Percentiles rank a stretch among this genome's conserved stretches.
Evolutionary conservation across 2,797 vertebrate species (phyloP).

Genomic region (Benthosema pterotum): DNA sequence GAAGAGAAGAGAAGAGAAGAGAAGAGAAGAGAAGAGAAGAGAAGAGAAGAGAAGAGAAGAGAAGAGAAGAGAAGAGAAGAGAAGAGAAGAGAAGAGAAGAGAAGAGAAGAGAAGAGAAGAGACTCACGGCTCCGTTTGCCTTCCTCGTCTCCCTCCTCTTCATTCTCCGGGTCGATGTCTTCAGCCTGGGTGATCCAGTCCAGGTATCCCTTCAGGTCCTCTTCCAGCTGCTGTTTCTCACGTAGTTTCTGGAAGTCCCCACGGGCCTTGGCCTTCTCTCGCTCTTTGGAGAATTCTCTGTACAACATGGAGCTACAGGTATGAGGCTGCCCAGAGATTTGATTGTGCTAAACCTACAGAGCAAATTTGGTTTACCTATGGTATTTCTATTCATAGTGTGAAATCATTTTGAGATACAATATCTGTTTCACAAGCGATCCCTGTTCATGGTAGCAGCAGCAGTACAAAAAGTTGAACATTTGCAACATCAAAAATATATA

Average conservation of each 20-base stretch:
- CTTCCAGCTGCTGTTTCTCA: slow-evolving; percentile 97
- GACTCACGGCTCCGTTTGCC: slow-evolving; percentile 92
- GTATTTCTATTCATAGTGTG: no score
- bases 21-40: no score
- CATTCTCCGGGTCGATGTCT: slow-evolving; percentile 97
- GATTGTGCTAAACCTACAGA: no score
- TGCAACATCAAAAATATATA: no score
- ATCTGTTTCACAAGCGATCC: no score
- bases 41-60: no score
- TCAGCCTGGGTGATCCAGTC: slow-evolving; percentile 99
- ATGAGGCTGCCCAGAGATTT: no score
- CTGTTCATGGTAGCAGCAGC: no score
- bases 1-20: no score
- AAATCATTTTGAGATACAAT: no score
- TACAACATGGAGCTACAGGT: background rate
- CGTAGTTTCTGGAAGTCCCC: slow-evolving; percentile 98
- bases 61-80: background rate
- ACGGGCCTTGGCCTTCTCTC: slow-evolving; percentile 97
- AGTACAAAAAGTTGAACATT: no score
- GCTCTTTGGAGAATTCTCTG: slow-evolving; percentile 98
- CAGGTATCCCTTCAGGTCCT: slow-evolving; percentile 97
- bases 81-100: background rate
- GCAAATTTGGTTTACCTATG: no score
- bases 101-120: background rate
- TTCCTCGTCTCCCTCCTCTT: slow-evolving; percentile 91